A percentile compares a stretch with the other conserved stretches of the same genome.
These are phyloP conservation scores for Amiota communis DNA, from an alignment of 2,888 invertebrate genomes.

Conservation along the genomic window DNA sequence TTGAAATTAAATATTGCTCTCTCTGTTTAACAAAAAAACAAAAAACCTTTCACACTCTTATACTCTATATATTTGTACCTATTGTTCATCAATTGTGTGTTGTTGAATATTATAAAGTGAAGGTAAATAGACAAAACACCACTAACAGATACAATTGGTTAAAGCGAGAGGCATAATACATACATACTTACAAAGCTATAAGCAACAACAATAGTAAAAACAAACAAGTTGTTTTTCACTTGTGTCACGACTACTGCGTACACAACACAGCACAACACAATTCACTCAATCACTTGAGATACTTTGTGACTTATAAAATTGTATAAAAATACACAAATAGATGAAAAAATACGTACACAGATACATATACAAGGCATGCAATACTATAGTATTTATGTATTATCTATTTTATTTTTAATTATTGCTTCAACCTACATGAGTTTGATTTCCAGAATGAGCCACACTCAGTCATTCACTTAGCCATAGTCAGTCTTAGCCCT, in stretches of 20 bases:
- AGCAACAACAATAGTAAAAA: neutral
- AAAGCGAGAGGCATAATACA: too few species aligned
- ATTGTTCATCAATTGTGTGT: neutral
- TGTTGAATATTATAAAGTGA: neutral
- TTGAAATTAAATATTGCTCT: conserved; percentile 9
- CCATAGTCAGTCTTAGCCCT: neutral
- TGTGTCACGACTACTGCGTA: neutral
- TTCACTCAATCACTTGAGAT: neutral
- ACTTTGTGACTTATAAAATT: neutral
- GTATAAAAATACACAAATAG: neutral
- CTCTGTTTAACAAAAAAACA: too few species aligned
- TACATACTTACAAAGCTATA: neutral
- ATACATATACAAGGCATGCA: neutral
- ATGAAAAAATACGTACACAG: neutral
- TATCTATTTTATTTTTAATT: conserved; percentile 15
- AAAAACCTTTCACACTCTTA: too few species aligned
- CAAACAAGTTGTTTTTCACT: neutral
- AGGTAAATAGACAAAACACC: neutral
- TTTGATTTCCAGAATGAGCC: neutral
- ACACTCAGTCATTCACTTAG: neutral
- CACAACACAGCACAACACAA: neutral
- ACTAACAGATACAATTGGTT: neutral
- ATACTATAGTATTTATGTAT: neutral
- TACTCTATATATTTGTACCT: too few species aligned
- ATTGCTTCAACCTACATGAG: conserved; percentile 3